Percentiles rank a stretch among this genome's conserved stretches.
Evolutionary conservation across 2,113 vertebrate species (phyloP).

Genomic region (Ochotona princeps): DNA sequence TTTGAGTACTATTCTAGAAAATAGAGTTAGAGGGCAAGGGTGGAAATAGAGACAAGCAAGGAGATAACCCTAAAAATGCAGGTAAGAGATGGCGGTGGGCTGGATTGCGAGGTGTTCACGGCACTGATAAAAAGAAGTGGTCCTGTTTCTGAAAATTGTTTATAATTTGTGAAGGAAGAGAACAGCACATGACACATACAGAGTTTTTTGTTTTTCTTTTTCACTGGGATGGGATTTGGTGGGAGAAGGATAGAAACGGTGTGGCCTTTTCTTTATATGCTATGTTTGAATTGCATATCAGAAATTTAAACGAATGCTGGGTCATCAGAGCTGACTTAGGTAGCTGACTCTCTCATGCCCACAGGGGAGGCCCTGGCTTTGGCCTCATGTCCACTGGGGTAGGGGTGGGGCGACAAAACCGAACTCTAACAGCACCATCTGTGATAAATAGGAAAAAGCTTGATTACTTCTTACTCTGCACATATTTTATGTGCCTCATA

Average conservation of each 20-base stretch:
- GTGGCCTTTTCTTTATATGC: not conserved
- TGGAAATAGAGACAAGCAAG: not conserved
- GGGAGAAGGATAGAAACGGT: not conserved
- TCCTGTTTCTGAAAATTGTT: not conserved
- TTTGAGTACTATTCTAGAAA: not conserved
- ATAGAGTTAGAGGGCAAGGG: not conserved
- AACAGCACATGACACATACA: not conserved
- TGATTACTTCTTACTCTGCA: not conserved
- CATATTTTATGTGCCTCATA: not conserved
- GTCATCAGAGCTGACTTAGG: not conserved
- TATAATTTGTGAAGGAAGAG: not conserved
- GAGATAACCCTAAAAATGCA: not conserved
- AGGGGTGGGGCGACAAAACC: too few species aligned
- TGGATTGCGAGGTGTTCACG: not conserved
- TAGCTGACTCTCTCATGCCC: too few species aligned
- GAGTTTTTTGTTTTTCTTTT: not conserved
- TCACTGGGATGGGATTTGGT: not conserved
- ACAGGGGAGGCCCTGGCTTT: too few species aligned
- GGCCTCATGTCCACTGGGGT: too few species aligned
- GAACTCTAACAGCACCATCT: not conserved
- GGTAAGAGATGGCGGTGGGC: not conserved
- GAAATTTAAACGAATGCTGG: not conserved
- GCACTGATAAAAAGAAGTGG: not conserved
- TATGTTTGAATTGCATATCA: not conserved
- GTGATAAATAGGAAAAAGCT: not conserved